Percentiles rank a stretch among this genome's conserved stretches.
phyloP scores from a whole-genome alignment of 2,888 invertebrate species.

The Lepidonotus clava region DNA sequence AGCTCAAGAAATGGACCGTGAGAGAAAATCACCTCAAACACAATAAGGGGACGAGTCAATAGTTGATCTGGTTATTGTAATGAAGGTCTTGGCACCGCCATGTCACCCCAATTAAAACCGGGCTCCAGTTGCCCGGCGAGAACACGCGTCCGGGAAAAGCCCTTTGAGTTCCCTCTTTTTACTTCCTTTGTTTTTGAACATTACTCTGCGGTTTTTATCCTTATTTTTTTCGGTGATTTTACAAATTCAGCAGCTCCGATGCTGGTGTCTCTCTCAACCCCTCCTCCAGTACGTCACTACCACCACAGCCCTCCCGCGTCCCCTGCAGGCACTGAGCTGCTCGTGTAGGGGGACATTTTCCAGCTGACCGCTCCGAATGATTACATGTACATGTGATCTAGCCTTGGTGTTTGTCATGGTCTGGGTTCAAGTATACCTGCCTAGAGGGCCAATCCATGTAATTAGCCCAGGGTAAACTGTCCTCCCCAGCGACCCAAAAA shows the following conservation, averaged over 20 bases:
- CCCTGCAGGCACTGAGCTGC: background rate
- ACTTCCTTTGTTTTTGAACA: no score
- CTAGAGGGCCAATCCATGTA: no score
- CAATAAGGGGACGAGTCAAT: conserved; percentile 27
- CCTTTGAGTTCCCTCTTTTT: no score
- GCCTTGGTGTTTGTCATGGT: background rate
- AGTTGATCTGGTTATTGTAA: conserved; percentile 28
- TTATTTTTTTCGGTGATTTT: no score
- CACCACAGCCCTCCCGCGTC: background rate
- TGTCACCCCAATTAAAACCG: conserved; percentile 10
- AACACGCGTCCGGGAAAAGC: background rate
- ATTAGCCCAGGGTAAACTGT: no score
- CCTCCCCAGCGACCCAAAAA: no score
- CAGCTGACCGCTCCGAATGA: conserved; percentile 4
- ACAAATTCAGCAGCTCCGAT: no score
- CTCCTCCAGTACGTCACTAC: no score
- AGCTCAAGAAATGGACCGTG: background rate
- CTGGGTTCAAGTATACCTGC: background rate
- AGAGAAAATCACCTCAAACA: conserved; percentile 15
- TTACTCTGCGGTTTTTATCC: no score
- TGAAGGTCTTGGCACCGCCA: background rate
- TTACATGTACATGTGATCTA: conserved; percentile 24
- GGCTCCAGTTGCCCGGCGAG: background rate
- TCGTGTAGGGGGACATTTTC: background rate
- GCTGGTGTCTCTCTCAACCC: no score